Evolutionary conservation across 2,797 vertebrate species (phyloP).

Genomic region (Oryzias dopingdopingensis): DNA sequence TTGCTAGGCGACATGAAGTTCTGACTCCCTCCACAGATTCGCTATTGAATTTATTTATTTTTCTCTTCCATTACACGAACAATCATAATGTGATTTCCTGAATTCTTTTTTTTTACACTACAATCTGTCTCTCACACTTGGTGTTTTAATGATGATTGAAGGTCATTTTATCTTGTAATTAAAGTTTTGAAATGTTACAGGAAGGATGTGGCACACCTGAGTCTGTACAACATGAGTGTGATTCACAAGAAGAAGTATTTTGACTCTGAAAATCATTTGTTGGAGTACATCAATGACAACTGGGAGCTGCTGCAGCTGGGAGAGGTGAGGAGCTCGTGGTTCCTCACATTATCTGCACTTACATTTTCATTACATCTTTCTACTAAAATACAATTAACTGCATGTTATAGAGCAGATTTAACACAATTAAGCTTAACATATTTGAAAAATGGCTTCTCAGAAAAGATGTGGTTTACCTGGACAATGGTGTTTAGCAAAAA

Average conservation of each 20-base stretch:
- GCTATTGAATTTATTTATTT: too few relatives aligned
- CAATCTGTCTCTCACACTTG: too few relatives aligned
- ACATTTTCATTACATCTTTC: too few relatives aligned
- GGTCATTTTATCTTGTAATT: too few relatives aligned
- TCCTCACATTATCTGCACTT: too few relatives aligned
- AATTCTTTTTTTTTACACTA: too few relatives aligned
- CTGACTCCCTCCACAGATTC: too few relatives aligned
- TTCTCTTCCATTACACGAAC: too few relatives aligned
- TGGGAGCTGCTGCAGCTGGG: conserved; percentile 95
- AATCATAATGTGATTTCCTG: too few relatives aligned
- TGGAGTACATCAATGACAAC: conserved; percentile 96
- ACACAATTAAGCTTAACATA: accelerated
- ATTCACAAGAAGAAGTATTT: conserved; percentile 99
- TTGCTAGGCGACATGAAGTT: too few relatives aligned
- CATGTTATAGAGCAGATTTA: not conserved
- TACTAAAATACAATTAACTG: too few relatives aligned
- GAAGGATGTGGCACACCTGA: conserved; percentile 95
- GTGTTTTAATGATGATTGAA: too few relatives aligned
- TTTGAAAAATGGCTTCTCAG: not conserved
- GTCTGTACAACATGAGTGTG: conserved; percentile 97
- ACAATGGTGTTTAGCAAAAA: not conserved
- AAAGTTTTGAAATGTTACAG: conserved; percentile 63
- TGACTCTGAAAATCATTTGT: conserved; percentile 94
- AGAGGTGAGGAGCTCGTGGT: conserved; percentile 74
- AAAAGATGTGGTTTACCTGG: not conserved